Base-by-base conservation (phyloP, 35 echinoderm and acorn worm species). In the Patiria miniata region DNA sequence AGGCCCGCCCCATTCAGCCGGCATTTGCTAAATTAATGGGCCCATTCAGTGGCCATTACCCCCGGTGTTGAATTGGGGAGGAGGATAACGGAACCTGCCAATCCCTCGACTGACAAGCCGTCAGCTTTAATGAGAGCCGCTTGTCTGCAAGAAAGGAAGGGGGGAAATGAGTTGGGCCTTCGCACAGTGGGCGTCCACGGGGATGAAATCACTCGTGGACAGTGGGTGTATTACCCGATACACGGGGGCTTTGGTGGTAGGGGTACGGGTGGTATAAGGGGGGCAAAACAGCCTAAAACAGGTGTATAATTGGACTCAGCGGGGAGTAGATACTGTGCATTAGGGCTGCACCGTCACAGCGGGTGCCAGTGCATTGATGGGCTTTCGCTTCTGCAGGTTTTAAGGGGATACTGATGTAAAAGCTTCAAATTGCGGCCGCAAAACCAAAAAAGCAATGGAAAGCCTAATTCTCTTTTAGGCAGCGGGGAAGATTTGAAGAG, bases 21-120 rank as follows among this genome's bases (percentile, higher is more conserved):
- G 65, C 65, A 73, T 73, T 73, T 73, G 65, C 26, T 73, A 73
- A 73, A 73, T 73, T 73, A 73, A 73, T 73, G 42, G 29, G 65
- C 65, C 10, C 34, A 73, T 73, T 73, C 65, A 73, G 42, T 12
- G 12, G 65, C 29, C 26, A 73, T 10, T 73, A 34, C 26, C 29
- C 65, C 34, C 23, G 8, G 65, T 30, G 22, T 73, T 30, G 65
- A 73, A 73, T 73, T 2, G 26, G 29, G 1, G 34, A 30, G 57
- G 18, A 2, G 34, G 65, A 73, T 73, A 73, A 73, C 65, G 65
- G 65, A 23, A 73, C 34, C 65, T 73, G 65, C 65, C 65, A 73
- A 73, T 73, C 65, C 65, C 26, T 47, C 42, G 42, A 73, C 57
- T 73, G 65, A 73, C 65, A 34, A 73, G 26, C 26, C 26, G 65